phyloP scores from a whole-genome alignment of 2,797 vertebrate genomes.

The Channa striata region DNA sequence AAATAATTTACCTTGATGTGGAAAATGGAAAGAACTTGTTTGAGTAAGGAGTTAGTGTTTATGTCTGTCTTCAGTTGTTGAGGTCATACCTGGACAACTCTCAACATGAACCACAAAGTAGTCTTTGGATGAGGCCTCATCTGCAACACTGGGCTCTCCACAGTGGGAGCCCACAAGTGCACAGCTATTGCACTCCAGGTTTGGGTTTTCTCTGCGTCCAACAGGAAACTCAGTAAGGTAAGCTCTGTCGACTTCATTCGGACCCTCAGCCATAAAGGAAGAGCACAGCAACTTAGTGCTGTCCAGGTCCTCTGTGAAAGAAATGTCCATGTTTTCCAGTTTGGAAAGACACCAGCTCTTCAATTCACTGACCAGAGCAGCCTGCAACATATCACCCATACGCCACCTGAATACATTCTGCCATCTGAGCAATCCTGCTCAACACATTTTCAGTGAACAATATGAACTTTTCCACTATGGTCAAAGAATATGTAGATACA shows the following conservation, averaged over 20 bases:
- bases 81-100: conserved; percentile 75
- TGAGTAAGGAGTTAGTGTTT: not conserved
- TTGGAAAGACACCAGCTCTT: conserved; percentile 96
- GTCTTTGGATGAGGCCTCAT: conserved; percentile 78
- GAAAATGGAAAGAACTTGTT: no score
- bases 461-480: no score
- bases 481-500: no score
- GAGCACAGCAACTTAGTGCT: conserved; percentile 46
- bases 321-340: conserved; percentile 92
- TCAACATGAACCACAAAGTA: conserved; percentile 85
- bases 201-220: conserved; percentile 35
- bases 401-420: no score
- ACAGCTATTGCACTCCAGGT: conserved; percentile 58
- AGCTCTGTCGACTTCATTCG: conserved; percentile 70
- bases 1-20: no score
- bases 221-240: conserved; percentile 1
- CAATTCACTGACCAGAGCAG: conserved; percentile 90
- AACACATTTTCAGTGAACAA: no score
- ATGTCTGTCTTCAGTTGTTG: not conserved
- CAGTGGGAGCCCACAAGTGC: conserved; percentile 52
- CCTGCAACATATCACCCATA: conserved; percentile 67
- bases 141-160: conserved; percentile 56
- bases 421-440: no score
- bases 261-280: conserved; percentile 82
- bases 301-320: conserved; percentile 85